Evolutionary conservation across 2,888 invertebrate genomes (phyloP), one percentile per base, ranked within the genome.

Genomic region (Caenorhabditis panamensis): DNA sequence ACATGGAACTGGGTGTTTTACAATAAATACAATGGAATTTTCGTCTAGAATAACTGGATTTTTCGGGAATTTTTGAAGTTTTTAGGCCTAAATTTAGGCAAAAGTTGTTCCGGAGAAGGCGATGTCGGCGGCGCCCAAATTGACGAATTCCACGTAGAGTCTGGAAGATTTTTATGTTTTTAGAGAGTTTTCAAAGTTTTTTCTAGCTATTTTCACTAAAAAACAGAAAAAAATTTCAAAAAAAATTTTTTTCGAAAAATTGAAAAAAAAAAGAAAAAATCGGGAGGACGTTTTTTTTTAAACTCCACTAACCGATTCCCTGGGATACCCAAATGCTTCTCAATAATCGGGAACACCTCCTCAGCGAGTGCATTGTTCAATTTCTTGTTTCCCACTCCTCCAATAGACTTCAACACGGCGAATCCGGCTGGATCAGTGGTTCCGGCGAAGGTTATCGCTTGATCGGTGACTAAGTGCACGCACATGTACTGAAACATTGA

Each of bases 401-500:
- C 86, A 49, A 87, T 86, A 6, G 86, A 86, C 26, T 78, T 81
- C 37, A 87, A 64, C 31, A 81, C 79, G 5, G 82, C 81, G 18
- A 75, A 72, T 6, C 73, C 79, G 16, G 79, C 73, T 53, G 88
- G 88, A n/a, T 86, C 83, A 2, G 64, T 67, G 9, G 76, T 79
- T 36, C 88, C 88, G 16, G 72, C 84, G 58, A 87, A 84, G 1
- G 80, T 64, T 18, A 86, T 75, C 24, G 67, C 53, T 58, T 82
- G 79, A 28, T 79, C 84, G n/a, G 82, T 72, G 26, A 78, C 68
- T 11, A 88, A 63, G 37, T 84, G 82, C 44, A 88, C 79, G 28
- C 82, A 82, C 28, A 88, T 85, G 62, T 86, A 84, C 87, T 86
- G 71, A n/a, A n/a, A n/a, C n/a, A n/a, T n/a, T n/a, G n/a, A n/a